phyloP scores from a whole-genome alignment of 2,113 vertebrate species.

The Pedetes capensis region DNA sequence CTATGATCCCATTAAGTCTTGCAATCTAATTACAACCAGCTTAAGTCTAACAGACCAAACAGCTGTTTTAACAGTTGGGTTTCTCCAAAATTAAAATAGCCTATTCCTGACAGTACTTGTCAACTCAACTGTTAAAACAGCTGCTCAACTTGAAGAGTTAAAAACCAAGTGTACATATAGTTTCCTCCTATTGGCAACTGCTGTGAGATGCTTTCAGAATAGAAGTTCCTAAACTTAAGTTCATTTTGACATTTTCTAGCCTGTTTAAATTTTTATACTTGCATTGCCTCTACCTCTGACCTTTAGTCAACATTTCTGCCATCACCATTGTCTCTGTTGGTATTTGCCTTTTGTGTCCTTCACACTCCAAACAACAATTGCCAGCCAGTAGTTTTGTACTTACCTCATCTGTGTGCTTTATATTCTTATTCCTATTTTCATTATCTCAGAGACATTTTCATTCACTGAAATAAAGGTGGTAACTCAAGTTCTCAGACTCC shows the following conservation, averaged over 20 bases:
- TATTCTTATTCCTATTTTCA: neutral
- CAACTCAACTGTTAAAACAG: slow-evolving; percentile 68
- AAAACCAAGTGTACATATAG: slow-evolving; percentile 45
- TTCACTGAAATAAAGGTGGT: neutral
- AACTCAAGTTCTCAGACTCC: neutral
- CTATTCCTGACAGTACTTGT: slow-evolving; percentile 70
- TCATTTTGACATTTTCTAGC: slow-evolving; percentile 46
- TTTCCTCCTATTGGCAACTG: slow-evolving; percentile 4
- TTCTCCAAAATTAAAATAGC: slow-evolving; percentile 76
- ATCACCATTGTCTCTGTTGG: neutral
- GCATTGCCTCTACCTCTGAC: neutral
- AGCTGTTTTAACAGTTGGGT: slow-evolving; percentile 74
- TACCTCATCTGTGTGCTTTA: neutral
- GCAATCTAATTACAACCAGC: slow-evolving; percentile 50
- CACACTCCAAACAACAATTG: neutral
- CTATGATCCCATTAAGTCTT: neutral
- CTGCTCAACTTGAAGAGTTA: slow-evolving; percentile 67
- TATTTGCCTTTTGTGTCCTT: slow-evolving; percentile 8
- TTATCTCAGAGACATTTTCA: neutral
- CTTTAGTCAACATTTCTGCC: slow-evolving; percentile 42
- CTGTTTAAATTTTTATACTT: slow-evolving; percentile 45
- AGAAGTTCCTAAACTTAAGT: slow-evolving; percentile 44
- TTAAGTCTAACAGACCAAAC: slow-evolving; percentile 64
- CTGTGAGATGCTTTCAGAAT: slow-evolving; percentile 53
- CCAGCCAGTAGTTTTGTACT: neutral